A percentile compares a stretch with the other conserved stretches of the same genome.
phyloP scores from a whole-genome alignment of 35 echinoderm and acorn worm species.

The Holothuria glaberrima region DNA sequence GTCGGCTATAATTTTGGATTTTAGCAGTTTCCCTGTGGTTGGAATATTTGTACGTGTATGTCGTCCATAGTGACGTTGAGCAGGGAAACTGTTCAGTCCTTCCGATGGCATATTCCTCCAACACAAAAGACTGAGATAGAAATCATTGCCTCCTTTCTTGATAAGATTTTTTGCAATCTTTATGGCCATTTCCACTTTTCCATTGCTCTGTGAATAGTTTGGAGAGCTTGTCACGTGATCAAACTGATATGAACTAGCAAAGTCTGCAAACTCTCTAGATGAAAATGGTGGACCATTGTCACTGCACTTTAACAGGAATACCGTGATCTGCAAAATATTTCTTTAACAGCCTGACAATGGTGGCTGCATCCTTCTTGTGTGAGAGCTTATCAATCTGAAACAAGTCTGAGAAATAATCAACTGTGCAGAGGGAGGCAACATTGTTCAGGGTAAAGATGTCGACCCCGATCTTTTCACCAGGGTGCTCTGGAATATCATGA shows the following conservation, averaged over 20 bases:
- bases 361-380: neutral
- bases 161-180: conserved; percentile 70
- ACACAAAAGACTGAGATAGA: neutral
- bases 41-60: neutral
- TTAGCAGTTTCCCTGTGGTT: neutral
- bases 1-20: neutral
- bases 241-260: no score
- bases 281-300: conserved; percentile 66
- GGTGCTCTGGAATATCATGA: no score
- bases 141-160: neutral
- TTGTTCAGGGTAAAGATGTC: conserved; percentile 50
- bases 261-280: conserved; percentile 29
- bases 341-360: conserved; percentile 49
- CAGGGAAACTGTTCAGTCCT: conserved; percentile 8
- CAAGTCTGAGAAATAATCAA: conserved; percentile 71
- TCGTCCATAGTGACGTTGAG: neutral
- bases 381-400: conserved; percentile 57
- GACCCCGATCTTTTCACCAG: no score
- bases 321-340: conserved; percentile 62
- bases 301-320: conserved; percentile 8
- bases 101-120: neutral
- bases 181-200: conserved; percentile 62
- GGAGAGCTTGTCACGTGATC: conserved; percentile 44
- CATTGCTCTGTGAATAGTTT: conserved; percentile 66
- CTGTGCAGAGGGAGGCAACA: conserved; percentile 57